phyloP scores from a whole-genome alignment of 2,113 vertebrate genomes.

The Peucedramus taeniatus region DNA sequence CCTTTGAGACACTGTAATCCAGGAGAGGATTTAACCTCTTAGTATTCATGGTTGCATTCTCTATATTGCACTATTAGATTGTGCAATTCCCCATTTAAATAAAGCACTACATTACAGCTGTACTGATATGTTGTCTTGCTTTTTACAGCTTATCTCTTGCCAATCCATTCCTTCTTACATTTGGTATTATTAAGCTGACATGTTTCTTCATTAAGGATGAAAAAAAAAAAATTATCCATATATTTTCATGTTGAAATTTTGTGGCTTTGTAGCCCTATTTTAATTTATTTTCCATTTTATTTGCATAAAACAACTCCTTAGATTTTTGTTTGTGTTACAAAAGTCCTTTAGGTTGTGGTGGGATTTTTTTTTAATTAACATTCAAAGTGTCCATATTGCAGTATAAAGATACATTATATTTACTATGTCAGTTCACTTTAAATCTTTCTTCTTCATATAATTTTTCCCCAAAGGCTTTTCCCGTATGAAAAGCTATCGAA shows the following conservation, averaged over 20 bases:
- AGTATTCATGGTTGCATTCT: neutral
- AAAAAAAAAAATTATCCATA: neutral
- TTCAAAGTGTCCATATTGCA: neutral
- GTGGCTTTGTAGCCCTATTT: neutral
- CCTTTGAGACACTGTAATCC: neutral
- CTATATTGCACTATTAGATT: neutral
- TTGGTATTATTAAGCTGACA: neutral
- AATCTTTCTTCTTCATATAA: neutral
- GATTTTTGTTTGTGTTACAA: neutral
- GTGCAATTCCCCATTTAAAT: neutral
- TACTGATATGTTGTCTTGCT: neutral
- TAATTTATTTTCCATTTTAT: neutral
- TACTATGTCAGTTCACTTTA: neutral
- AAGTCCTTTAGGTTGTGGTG: neutral
- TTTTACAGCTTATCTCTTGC: neutral
- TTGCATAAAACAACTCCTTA: neutral
- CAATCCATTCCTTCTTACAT: neutral
- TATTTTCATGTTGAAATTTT: neutral
- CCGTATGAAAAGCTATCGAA: neutral
- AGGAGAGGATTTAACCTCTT: neutral
- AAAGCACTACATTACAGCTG: neutral
- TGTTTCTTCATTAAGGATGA: neutral
- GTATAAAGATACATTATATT: neutral
- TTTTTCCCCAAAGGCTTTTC: neutral
- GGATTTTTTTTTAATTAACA: neutral